Percentiles rank a stretch among this genome's conserved stretches.
Evolutionary conservation across 1,140 invertebrate species (phyloP).

Genomic region (Micrasema longulum): DNA sequence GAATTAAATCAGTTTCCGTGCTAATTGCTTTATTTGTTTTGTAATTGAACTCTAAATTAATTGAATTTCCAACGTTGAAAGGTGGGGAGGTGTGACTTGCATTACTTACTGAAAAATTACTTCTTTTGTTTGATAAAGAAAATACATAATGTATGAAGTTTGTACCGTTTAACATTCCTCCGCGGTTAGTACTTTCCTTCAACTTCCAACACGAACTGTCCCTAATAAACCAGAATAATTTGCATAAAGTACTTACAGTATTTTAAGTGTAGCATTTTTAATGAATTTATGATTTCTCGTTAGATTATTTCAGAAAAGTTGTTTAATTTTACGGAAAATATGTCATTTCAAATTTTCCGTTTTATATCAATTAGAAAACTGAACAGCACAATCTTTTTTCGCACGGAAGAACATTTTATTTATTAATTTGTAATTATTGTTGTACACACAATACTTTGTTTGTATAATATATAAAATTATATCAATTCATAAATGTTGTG

Average conservation of each 20-base stretch:
- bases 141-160: conserved; percentile 1
- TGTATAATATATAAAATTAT: no score
- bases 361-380: background rate
- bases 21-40: background rate
- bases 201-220: background rate
- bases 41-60: background rate
- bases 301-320: background rate
- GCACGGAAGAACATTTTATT: no score
- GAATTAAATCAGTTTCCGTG: background rate
- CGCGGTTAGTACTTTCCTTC: background rate
- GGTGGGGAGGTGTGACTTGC: no score
- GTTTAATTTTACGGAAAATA: background rate
- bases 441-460: no score
- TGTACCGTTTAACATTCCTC: conserved; percentile 8
- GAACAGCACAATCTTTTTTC: background rate
- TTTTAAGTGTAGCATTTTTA: background rate
- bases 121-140: background rate
- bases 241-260: background rate
- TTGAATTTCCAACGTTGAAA: background rate
- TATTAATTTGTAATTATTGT: no score
- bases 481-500: no score
- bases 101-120: background rate
- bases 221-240: background rate
- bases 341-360: background rate
- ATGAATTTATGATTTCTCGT: background rate